Evolutionary conservation across 2,888 invertebrate species (phyloP).

Genomic region (Lissonota sp.): DNA sequence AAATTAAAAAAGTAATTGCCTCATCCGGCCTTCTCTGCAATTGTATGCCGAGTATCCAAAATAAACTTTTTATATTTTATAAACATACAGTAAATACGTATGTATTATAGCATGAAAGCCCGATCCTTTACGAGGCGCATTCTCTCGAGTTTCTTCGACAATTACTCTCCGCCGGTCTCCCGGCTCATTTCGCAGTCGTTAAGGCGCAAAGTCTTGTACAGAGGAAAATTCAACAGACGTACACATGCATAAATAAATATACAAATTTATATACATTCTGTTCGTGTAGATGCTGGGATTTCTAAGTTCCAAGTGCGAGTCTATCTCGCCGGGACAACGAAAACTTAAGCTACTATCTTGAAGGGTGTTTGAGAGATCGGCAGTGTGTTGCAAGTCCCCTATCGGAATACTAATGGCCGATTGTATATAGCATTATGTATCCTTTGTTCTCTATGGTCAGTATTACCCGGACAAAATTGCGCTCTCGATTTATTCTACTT

Average conservation of each 20-base stretch:
- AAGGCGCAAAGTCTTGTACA: conserved; percentile 63
- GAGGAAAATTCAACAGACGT: conserved; percentile 59
- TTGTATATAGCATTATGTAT: conserved; percentile 50
- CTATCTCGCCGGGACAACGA: conserved; percentile 22
- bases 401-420: conserved; percentile 56
- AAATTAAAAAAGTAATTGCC: conserved; percentile 38
- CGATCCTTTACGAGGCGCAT: conserved; percentile 61
- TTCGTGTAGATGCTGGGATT: neutral
- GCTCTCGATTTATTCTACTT: neutral
- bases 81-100: conserved; percentile 6
- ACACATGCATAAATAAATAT: conserved; percentile 20
- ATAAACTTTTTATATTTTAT: conserved; percentile 12
- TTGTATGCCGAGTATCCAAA: neutral
- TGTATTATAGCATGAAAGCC: conserved; percentile 17
- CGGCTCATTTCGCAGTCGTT: conserved; percentile 67
- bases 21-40: neutral
- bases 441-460: neutral
- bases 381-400: conserved; percentile 55
- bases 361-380: conserved; percentile 33
- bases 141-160: conserved; percentile 62
- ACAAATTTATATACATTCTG: conserved; percentile 5
- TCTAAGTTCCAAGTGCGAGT: neutral
- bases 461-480: conserved; percentile 27
- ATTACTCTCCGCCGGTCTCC: conserved; percentile 63
- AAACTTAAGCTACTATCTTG: conserved; percentile 25